A percentile compares a stretch with the other conserved stretches of the same genome.
Evolutionary conservation across 1,140 invertebrate genomes (phyloP).

Genomic region (Belonocnema kinseyi): DNA sequence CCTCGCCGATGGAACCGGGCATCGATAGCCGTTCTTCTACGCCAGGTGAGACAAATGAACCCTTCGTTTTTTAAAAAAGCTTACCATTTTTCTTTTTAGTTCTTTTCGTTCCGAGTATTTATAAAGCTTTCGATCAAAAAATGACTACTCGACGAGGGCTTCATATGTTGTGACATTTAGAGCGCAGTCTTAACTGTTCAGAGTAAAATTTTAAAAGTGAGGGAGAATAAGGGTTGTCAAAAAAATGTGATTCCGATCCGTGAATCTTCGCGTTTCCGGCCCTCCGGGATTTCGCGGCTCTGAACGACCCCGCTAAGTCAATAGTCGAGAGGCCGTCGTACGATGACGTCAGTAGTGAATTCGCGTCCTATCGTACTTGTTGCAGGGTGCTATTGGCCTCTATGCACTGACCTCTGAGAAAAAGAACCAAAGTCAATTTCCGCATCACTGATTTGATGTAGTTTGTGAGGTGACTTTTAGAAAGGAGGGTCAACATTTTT

Average conservation of each 20-base stretch:
- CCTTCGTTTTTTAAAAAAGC: background rate
- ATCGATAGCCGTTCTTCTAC: background rate
- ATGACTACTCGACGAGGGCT: no score
- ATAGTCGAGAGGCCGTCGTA: constrained; percentile 29
- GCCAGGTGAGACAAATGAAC: background rate
- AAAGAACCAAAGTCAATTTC: constrained; percentile 5
- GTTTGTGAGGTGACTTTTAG: background rate
- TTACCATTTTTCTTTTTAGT: no score
- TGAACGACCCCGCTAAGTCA: constrained; percentile 29
- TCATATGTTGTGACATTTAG: no score
- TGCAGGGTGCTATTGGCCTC: constrained; percentile 28
- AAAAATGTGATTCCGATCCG: background rate
- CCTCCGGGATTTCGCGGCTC: constrained; percentile 15
- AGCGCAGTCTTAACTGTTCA: no score
- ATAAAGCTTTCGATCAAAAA: no score
- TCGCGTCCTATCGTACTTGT: constrained; percentile 22
- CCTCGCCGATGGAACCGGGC: constrained; percentile 7
- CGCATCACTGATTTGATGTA: background rate
- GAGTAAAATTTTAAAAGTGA: no score
- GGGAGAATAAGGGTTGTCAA: background rate
- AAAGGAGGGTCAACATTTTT: background rate
- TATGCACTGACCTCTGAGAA: constrained; percentile 27
- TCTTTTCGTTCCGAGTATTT: no score
- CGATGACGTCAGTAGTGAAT: constrained; percentile 24
- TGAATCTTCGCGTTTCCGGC: background rate